Base-by-base conservation (phyloP, 2,797 vertebrate genomes). In the Jordanella pulchra region DNA sequence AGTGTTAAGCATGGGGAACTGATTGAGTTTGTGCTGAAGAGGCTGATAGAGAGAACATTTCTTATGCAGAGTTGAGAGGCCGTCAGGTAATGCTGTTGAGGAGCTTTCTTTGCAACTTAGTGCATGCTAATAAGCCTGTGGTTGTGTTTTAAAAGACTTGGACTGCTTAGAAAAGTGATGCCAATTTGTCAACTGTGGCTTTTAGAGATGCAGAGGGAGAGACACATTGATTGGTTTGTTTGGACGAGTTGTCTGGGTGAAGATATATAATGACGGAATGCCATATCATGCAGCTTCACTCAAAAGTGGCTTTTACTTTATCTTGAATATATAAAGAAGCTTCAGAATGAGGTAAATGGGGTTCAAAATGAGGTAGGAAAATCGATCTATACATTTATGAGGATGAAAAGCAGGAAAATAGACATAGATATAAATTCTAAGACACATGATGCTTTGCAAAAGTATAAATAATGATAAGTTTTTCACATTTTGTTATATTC, bases 1-100 rank as follows among this genome's bases (percentile, higher is more conserved):
- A 91, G 93, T 90, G 94, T 95, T 94, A 94, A 94, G 92, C 69
- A 91, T 90, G 91, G 77, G 89, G 84, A 92, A 85, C 82, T 90
- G 91, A 93, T 93, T 92, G 93, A 76, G 91, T 89, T 88, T 87
- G 86, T 89, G 91, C 87, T 86, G 80, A 84, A 91, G 87, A 85
- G 88, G 81, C 76, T 70, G 88, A 87, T 82, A 71, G 82, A 67
- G 63, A 77, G 71, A 89, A 72, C 81, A 80, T 81, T 86, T 86
- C 87, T 89, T 81, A 91, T 80, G 87, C 86, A 84, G 79, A 85
- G 83, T 82, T 79, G 82, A 85, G 75, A 80, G 79, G 56, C 79
- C 75, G 69, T 89, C 89, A 87, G 80, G 79, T 80, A 69, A 76
- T 68, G 69, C 75, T 66, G 69, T 77, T 88, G 72, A 72, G 82